Evolutionary conservation across 2,113 vertebrate genomes (phyloP).

Genomic region (human): DNA sequence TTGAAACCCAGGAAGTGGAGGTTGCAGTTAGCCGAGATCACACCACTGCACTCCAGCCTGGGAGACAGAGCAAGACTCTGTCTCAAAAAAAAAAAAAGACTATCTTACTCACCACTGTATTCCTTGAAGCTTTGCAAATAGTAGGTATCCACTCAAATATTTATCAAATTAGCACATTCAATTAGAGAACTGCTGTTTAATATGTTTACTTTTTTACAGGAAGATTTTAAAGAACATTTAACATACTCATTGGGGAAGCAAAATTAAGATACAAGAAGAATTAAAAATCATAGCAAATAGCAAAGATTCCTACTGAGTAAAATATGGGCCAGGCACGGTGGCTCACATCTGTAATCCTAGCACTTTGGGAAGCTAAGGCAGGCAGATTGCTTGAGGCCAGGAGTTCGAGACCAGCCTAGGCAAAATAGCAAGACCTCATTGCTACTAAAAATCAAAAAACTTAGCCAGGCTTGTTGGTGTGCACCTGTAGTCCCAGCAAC

Average conservation of each 20-base stretch:
- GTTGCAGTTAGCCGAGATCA: too few species aligned
- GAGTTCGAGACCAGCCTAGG: too few species aligned
- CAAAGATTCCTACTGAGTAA: not conserved
- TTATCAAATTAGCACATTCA: not conserved
- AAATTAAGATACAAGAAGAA: slow-evolving; percentile 29
- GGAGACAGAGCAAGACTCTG: too few species aligned
- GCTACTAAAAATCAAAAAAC: too few species aligned
- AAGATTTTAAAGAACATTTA: slow-evolving; percentile 21
- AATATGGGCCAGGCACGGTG: not conserved
- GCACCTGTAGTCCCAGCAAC: too few species aligned
- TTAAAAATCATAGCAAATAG: slow-evolving; percentile 25
- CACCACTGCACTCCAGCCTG: too few species aligned
- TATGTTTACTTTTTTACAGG: slow-evolving; percentile 18
- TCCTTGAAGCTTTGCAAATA: not conserved
- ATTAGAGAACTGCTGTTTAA: slow-evolving; percentile 5
- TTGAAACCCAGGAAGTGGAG: too few species aligned
- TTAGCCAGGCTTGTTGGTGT: too few species aligned
- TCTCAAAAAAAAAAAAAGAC: not conserved
- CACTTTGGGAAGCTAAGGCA: too few species aligned
- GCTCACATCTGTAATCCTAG: too few species aligned
- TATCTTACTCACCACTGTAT: not conserved
- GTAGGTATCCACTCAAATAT: not conserved
- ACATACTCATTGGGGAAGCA: not conserved
- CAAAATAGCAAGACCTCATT: too few species aligned
- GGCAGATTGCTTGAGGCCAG: too few species aligned